These are phyloP conservation scores for Leptarthrus brevirostris DNA, from an alignment of 2,888 invertebrate genomes.

Conservation along the genomic window DNA sequence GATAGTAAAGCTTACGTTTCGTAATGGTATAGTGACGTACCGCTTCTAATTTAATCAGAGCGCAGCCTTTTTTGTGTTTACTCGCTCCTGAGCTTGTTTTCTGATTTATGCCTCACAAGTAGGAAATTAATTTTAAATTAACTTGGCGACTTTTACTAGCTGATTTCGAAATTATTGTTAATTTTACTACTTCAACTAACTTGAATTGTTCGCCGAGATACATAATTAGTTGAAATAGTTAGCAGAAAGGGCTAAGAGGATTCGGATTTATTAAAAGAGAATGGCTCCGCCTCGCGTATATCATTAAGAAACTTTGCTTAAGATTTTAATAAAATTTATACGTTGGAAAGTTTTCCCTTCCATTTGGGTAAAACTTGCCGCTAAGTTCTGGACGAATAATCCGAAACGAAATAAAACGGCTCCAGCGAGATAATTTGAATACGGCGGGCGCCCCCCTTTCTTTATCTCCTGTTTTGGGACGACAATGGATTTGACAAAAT, in stretches of 20 bases:
- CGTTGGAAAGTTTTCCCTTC: not conserved
- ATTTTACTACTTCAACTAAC: slow-evolving; percentile 1
- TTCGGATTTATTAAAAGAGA: slow-evolving; percentile 1
- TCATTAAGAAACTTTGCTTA: slow-evolving; percentile 5
- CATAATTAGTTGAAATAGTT: slow-evolving; percentile 11
- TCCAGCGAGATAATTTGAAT: no score
- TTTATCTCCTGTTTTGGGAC: no score
- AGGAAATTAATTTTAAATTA: slow-evolving; percentile 39
- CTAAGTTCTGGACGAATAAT: no score
- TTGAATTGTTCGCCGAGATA: not conserved
- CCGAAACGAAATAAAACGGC: no score
- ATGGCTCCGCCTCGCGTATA: not conserved
- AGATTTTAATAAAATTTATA: not conserved
- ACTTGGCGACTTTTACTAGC: slow-evolving; percentile 28
- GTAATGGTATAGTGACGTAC: slow-evolving; percentile 10
- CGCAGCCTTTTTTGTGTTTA: slow-evolving; percentile 16
- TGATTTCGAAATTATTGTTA: slow-evolving; percentile 9
- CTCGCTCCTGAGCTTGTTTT: slow-evolving; percentile 1
- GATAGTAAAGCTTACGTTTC: slow-evolving; percentile 7
- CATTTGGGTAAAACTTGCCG: not conserved
- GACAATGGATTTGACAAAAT: no score
- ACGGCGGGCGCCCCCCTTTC: no score
- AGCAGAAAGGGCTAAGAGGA: not conserved
- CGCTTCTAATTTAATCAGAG: slow-evolving; percentile 36
- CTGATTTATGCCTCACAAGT: not conserved